Base-by-base conservation (phyloP, 2,797 vertebrate genomes). In the Oreonectes daqikongensis region DNA sequence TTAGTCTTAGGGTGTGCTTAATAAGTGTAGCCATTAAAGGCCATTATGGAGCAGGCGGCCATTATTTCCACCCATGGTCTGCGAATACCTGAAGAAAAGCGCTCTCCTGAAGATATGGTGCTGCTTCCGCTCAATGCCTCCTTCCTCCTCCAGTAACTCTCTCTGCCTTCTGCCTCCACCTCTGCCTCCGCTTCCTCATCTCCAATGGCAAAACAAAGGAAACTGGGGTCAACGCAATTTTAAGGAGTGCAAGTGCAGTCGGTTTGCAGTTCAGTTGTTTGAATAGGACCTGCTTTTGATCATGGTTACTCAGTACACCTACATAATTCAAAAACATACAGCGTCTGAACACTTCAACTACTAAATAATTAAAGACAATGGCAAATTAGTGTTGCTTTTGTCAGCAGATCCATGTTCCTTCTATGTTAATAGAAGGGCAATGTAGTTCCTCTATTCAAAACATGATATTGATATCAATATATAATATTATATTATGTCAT, bases 71-170 rank as follows among this genome's bases (percentile, higher is more conserved):
- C 44, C 42, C 55, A 42, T 55, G 20, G 5, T 78, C 40, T 69
- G 44, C 35, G 30, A 38, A 52, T 85, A 97, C 95, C 95, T 94
- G 94, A 88, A 28, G 91, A 90, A 82, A 94, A 94, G 82, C 88
- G 90, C 66, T 95, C 93, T 72, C 91, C 87, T 68, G 93, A 84
- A 40, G 93, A 93, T 65, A 90, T 82, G 0, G 79, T 89, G 10
- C 93, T 90, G 69, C 89, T 88, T 84, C 88, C 88, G 0, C 83
- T 83, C n/a, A 88, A 89, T n/a, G 87, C 83, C 53, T 90, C 92
- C 85, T 92, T 93, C 87, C 88, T 92, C 85, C 87, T 92, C 93
- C 93, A 94, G 90, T 92, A 92, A 83, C 81, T 91, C 67, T 90
- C 89, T 28, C 72, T 79, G 30, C 69, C 70, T 65, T 86, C 81